Conservation (phyloP, 2,888 invertebrate species). For the Thyatira batis region DNA sequence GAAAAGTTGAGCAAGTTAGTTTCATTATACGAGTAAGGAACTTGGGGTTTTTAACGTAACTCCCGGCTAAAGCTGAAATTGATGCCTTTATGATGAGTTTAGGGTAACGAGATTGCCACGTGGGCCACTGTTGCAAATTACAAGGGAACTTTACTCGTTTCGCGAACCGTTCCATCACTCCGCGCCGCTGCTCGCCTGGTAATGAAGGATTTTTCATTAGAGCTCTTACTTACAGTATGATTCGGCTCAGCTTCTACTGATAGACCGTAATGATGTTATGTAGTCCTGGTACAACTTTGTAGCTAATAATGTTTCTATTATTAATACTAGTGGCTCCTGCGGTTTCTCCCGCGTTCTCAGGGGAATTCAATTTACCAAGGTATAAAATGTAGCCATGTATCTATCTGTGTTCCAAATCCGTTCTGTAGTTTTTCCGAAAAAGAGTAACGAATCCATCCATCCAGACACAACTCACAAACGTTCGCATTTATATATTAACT, state of each 20-base stretch:
- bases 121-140: constrained; percentile 8
- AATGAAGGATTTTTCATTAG: neutral
- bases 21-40: neutral
- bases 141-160: constrained; percentile 2
- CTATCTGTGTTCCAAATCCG: too few relatives aligned
- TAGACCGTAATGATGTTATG: neutral
- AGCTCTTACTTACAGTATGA: neutral
- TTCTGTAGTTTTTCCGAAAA: too few relatives aligned
- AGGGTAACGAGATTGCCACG: constrained; percentile 30
- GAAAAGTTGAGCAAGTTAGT: neutral
- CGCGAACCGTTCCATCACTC: neutral
- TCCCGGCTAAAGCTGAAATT: constrained; percentile 19
- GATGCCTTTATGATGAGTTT: constrained; percentile 46
- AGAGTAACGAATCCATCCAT: too few relatives aligned
- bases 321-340: too few relatives aligned
- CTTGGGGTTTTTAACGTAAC: neutral
- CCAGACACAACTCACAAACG: too few relatives aligned
- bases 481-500: too few relatives aligned
- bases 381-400: too few relatives aligned
- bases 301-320: neutral
- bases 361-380: too few relatives aligned
- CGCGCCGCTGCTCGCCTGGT: neutral
- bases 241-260: neutral
- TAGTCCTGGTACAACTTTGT: neutral
- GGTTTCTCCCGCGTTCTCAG: too few relatives aligned